Evolutionary conservation across 2,888 invertebrate genomes (phyloP), one percentile per base, ranked within the genome.

Genomic region (Lepidonotus clava): DNA sequence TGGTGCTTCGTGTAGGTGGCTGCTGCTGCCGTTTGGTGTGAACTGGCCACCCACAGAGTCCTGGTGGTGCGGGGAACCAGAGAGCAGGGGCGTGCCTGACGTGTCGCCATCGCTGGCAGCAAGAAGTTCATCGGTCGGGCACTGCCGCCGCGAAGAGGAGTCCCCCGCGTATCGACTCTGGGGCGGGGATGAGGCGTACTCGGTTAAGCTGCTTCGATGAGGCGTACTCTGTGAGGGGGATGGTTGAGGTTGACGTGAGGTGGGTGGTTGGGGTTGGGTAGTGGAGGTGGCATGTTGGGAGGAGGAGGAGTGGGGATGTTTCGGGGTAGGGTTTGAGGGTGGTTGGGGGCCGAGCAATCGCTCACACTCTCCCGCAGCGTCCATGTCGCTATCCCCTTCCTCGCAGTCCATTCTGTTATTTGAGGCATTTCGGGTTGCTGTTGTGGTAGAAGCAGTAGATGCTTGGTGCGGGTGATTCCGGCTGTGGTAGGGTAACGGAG

Each of bases 151-250:
- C n/a, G n/a, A n/a, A n/a, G 11, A 51, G 8, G 46, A 8, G 8
- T 8, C 8, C 8, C 24, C 71, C 21, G 14, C 71, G 36, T 71
- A 80, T 80, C 80, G 80, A 46, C 80, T 80, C 41, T 80, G 80
- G n/a, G 80, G 80, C 80, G 80, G 80, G n/a, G 80, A 41, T 18
- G 80, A 80, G 80, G 80, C 80, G 28, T 80, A 51, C 80, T 80
- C 80, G 41, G 32, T 28, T 41, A 80, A 46, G 51, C 80, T 80
- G 80, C 80, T 80, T 46, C 28, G 80, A 46, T 80, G 46, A 41
- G 41, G 80, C 18, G 80, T 80, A 32, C 80, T 46, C 41, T 80
- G 80, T 80, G 80, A n/a, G 80, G 41, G 21, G 51, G 51, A 51
- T n/a, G n/a, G n/a, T n/a, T n/a, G n/a, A n/a, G n/a, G 71, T 38